These are phyloP conservation scores for Coregonus suidteri DNA, from an alignment of 2,797 vertebrate genomes.

Conservation along the genomic window DNA sequence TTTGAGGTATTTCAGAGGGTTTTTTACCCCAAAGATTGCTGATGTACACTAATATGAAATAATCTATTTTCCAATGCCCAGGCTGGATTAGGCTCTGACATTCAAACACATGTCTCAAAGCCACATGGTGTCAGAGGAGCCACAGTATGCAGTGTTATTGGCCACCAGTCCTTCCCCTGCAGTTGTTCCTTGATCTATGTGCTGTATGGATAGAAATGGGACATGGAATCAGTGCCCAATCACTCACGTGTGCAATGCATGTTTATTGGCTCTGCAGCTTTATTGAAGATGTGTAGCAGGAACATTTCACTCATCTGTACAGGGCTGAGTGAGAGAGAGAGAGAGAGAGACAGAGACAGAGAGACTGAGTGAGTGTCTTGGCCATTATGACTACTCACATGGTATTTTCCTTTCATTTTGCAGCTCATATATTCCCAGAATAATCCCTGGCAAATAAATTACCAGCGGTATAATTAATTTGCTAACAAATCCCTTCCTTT, in stretches of 20 bases:
- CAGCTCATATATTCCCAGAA: background rate
- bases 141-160: background rate
- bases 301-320: no score
- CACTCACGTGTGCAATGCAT: background rate
- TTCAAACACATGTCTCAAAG: background rate
- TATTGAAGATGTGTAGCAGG: no score
- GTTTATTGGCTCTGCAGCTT: no score
- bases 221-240: background rate
- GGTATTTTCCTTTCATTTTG: background rate
- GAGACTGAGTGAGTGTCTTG: background rate
- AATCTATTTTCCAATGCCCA: background rate
- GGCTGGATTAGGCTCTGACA: background rate
- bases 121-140: background rate
- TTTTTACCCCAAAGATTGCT: background rate
- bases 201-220: background rate
- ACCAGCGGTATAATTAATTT: background rate
- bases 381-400: background rate
- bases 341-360: background rate
- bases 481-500: background rate
- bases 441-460: background rate
- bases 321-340: no score
- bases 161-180: background rate
- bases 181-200: background rate
- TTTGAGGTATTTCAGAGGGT: no score
- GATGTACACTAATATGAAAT: background rate